These are phyloP conservation scores for Ridgeia piscesae DNA, from an alignment of 1,140 invertebrate species.

Conservation along the genomic window DNA sequence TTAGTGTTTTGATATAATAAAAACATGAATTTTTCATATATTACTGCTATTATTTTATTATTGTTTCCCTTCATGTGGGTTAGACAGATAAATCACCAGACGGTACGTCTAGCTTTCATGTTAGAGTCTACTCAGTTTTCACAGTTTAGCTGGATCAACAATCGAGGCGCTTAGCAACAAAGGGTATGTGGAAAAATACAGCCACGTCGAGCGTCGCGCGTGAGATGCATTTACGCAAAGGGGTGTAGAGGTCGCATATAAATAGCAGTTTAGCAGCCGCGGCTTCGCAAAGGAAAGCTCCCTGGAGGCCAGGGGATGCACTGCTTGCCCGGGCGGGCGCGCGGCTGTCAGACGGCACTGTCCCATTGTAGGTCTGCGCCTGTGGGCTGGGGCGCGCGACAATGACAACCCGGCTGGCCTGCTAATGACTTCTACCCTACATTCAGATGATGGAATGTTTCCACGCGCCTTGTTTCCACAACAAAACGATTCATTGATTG, in stretches of 20 bases:
- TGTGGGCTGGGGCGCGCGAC: background rate
- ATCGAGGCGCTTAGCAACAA: background rate
- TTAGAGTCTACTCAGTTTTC: background rate
- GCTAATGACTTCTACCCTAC: background rate
- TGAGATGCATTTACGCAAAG: background rate
- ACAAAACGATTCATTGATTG: conserved; percentile 6
- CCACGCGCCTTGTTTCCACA: background rate
- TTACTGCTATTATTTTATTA: background rate
- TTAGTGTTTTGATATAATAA: background rate
- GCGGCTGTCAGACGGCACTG: background rate
- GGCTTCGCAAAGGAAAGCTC: background rate
- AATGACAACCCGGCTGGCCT: background rate
- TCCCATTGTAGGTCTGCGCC: background rate
- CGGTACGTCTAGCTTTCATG: too few relatives aligned
- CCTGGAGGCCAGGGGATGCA: background rate
- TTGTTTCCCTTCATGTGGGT: background rate
- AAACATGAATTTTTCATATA: background rate
- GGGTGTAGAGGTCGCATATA: conserved; percentile 3
- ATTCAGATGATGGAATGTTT: background rate
- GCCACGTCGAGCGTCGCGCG: background rate
- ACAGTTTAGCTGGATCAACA: background rate
- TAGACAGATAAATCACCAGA: too few relatives aligned
- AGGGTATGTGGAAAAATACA: background rate
- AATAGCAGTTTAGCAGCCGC: background rate
- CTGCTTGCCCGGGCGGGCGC: background rate